Conservation (phyloP, 2,888 invertebrate species). For the Yponomeuta malinellus region DNA sequence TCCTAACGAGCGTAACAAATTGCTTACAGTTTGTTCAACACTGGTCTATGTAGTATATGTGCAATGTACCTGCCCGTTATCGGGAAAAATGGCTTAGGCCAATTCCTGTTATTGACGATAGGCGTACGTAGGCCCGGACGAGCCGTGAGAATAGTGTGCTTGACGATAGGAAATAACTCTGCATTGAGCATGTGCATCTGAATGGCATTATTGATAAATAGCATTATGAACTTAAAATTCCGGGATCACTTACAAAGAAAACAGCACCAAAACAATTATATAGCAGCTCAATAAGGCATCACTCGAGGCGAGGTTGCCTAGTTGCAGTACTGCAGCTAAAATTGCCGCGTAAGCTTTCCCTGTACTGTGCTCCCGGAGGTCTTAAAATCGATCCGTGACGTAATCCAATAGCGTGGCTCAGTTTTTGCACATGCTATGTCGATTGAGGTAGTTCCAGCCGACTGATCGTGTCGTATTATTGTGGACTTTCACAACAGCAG, state of each 20-base stretch:
- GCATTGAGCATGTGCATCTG: conserved; percentile 6
- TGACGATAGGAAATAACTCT: background rate
- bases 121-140: background rate
- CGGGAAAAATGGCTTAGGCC: background rate
- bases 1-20: conserved; percentile 18
- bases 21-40: conserved; percentile 14
- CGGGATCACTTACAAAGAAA: no score
- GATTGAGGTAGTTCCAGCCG: conserved; percentile 30
- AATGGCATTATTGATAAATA: background rate
- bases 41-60: background rate
- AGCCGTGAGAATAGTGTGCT: background rate
- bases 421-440: conserved; percentile 29
- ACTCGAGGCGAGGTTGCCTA: background rate
- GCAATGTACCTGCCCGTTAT: background rate
- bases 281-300: background rate
- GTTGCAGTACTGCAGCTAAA: background rate
- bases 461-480: conserved; percentile 30
- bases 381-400: conserved; percentile 29
- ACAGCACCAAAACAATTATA: no score
- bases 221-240: no score
- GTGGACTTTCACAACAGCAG: conserved; percentile 40
- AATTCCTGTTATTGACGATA: background rate
- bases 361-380: conserved; percentile 20
- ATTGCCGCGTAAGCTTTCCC: conserved; percentile 14
- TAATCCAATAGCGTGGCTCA: conserved; percentile 34